Conservation (phyloP, 1,140 invertebrate species). For the Drosophila bocki region DNA sequence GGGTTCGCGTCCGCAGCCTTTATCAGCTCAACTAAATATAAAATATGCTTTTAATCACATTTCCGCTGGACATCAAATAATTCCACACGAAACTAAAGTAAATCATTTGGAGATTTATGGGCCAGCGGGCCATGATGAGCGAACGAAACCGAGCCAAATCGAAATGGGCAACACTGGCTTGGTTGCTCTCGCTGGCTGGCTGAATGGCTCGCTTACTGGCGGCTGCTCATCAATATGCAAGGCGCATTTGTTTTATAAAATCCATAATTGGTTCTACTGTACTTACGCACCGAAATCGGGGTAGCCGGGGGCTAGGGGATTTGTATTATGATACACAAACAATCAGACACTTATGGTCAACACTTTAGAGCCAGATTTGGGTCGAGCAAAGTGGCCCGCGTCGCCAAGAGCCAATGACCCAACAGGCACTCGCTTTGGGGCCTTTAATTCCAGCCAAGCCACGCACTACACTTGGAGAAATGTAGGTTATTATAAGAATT, state of each 20-base stretch:
- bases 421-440: constrained; percentile 58
- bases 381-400: constrained; percentile 59
- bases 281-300: constrained; percentile 75
- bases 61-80: constrained; percentile 79
- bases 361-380: constrained; percentile 84
- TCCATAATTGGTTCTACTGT: constrained; percentile 85
- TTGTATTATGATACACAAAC: constrained; percentile 83
- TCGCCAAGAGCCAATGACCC: constrained; percentile 74
- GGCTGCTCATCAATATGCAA: constrained; percentile 72
- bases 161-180: constrained; percentile 19
- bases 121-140: constrained; percentile 66
- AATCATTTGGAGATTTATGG: constrained; percentile 85
- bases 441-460: constrained; percentile 38
- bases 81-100: constrained; percentile 84
- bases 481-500: no score
- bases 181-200: neutral
- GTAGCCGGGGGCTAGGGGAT: constrained; percentile 33
- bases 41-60: constrained; percentile 83
- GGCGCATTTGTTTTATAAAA: constrained; percentile 84
- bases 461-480: neutral
- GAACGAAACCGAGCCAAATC: constrained; percentile 41
- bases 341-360: constrained; percentile 84
- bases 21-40: constrained; percentile 68
- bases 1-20: constrained; percentile 24
- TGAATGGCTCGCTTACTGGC: neutral